These are phyloP conservation scores for Gymnocephalus cernua DNA, from an alignment of 2,113 vertebrate species.

Conservation along the genomic window DNA sequence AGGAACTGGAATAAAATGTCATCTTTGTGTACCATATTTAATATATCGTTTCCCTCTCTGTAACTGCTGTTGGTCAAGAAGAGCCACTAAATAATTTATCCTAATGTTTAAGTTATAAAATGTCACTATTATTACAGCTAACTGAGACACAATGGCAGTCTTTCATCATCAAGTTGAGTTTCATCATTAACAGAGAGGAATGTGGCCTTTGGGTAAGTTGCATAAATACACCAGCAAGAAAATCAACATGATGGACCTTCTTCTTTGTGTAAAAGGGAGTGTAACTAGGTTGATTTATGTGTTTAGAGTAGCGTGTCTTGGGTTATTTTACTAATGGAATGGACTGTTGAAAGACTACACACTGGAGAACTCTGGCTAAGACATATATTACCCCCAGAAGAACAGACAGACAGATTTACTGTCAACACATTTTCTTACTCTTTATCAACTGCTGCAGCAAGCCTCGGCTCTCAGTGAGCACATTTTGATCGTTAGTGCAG, in stretches of 20 bases:
- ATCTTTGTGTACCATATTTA: neutral
- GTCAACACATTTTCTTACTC: neutral
- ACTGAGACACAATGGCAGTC: neutral
- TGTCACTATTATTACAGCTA: neutral
- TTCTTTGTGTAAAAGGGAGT: neutral
- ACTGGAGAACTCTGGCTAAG: neutral
- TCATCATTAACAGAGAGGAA: conserved; percentile 11
- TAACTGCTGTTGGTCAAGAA: neutral
- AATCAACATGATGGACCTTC: neutral
- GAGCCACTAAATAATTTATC: neutral
- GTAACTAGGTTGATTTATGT: too few species aligned
- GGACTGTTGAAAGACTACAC: neutral
- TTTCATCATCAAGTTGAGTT: conserved; percentile 23
- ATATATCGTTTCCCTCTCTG: neutral
- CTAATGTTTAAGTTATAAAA: neutral
- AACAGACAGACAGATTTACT: neutral
- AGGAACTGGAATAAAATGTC: neutral
- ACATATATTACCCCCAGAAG: neutral
- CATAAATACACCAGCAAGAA: neutral
- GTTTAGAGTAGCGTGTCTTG: neutral
- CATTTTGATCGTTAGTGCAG: neutral
- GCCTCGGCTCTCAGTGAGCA: neutral
- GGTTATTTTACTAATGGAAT: neutral
- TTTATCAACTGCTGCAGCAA: neutral
- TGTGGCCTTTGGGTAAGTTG: neutral